Conservation (phyloP, 2,888 invertebrate species). For the Lobophora halterata region DNA sequence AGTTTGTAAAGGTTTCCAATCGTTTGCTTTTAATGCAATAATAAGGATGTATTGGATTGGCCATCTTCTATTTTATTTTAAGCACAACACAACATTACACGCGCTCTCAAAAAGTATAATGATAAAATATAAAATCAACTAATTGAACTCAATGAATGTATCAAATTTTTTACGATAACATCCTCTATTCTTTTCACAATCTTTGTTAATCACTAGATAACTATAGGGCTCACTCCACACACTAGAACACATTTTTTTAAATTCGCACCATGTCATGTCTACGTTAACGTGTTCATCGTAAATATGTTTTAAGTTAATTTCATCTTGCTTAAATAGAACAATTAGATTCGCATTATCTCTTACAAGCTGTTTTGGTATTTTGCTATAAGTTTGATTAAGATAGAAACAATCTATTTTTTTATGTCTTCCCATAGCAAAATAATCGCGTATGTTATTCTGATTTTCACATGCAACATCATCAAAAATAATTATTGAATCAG, state of each 20-base stretch:
- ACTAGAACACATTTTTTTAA: slow-evolving; percentile 18
- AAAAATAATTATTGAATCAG: slow-evolving; percentile 25
- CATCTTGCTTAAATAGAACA: slow-evolving; percentile 39
- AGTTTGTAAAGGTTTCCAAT: no score
- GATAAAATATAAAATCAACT: no score
- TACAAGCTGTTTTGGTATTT: slow-evolving; percentile 36
- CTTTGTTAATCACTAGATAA: slow-evolving; percentile 18
- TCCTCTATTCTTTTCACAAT: slow-evolving; percentile 14
- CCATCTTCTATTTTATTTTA: no score
- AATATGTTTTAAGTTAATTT: slow-evolving; percentile 36
- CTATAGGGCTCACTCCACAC: slow-evolving; percentile 8
- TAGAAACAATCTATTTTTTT: slow-evolving; percentile 30
- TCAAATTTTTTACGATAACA: slow-evolving; percentile 19
- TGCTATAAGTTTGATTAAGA: slow-evolving; percentile 35
- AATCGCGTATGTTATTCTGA: slow-evolving; percentile 11
- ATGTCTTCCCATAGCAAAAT: slow-evolving; percentile 21
- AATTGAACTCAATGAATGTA: slow-evolving; percentile 7
- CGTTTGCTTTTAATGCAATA: no score
- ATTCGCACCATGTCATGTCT: slow-evolving; percentile 32
- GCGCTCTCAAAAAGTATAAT: no score
- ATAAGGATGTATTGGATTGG: no score
- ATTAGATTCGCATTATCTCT: slow-evolving; percentile 20
- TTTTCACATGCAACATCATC: slow-evolving; percentile 26
- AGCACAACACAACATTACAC: no score
- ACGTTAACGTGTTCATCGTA: slow-evolving; percentile 36